Evolutionary conservation across 2,888 invertebrate species (phyloP).

Genomic region (Cantharis nigra): DNA sequence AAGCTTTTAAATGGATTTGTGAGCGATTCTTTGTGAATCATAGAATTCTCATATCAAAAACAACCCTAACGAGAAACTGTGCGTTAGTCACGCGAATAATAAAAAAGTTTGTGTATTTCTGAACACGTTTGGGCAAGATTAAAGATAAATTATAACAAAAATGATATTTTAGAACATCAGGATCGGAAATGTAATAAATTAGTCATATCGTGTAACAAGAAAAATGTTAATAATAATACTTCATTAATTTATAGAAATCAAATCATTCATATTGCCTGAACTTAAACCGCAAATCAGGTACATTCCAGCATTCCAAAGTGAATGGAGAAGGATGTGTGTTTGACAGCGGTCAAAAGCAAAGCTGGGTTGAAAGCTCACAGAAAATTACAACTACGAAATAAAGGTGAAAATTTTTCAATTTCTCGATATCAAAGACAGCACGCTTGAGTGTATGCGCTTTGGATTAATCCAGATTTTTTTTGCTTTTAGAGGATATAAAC

Average conservation of each 20-base stretch:
- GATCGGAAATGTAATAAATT: not conserved
- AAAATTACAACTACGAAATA: constrained; percentile 1
- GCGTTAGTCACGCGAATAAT: not conserved
- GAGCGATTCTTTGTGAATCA: not conserved
- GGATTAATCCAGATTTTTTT: not conserved
- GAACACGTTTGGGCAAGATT: not conserved
- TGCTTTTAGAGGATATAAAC: not conserved
- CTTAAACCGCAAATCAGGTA: constrained; percentile 27
- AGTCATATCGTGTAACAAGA: not conserved
- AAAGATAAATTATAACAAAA: not conserved
- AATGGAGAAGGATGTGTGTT: constrained; percentile 20
- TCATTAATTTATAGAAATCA: constrained; percentile 11
- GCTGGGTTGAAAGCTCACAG: constrained; percentile 3
- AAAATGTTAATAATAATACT: not conserved
- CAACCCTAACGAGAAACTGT: not conserved
- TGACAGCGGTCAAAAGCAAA: constrained; percentile 24
- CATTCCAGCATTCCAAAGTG: constrained; percentile 29
- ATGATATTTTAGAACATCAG: not conserved
- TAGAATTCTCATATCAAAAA: not conserved
- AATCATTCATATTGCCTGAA: constrained; percentile 9
- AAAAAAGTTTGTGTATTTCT: not conserved
- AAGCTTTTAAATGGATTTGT: not conserved
- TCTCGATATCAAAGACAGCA: not conserved
- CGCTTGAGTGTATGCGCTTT: not conserved
- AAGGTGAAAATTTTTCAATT: not conserved